These are phyloP conservation scores for Anguilla megastoma DNA, from an alignment of 2,797 vertebrate genomes.

Conservation along the genomic window DNA sequence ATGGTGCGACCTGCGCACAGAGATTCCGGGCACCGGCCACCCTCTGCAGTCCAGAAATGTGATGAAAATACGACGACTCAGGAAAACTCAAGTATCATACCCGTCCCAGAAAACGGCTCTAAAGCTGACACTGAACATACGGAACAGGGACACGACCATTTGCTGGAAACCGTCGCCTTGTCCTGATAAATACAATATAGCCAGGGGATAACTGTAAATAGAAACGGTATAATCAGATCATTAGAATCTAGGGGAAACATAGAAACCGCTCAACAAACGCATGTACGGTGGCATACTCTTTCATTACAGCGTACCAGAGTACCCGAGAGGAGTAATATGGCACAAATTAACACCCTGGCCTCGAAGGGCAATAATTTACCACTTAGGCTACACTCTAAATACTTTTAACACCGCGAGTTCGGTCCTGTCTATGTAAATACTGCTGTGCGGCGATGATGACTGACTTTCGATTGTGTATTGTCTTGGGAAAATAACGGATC, in stretches of 20 bases:
- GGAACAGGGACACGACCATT: conserved; percentile 58
- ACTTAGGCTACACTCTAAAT: not conserved
- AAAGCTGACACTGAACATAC: conserved; percentile 62
- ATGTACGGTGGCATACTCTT: conserved; percentile 45
- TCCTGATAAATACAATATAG: conserved; percentile 71
- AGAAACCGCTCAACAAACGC: conserved; percentile 55
- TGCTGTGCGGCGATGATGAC: not conserved
- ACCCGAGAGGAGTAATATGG: conserved; percentile 72
- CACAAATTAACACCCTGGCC: conserved; percentile 59
- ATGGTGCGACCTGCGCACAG: conserved; percentile 60
- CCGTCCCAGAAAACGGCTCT: conserved; percentile 51
- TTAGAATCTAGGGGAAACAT: conserved; percentile 57
- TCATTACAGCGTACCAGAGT: conserved; percentile 37
- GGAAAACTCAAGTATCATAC: conserved; percentile 37
- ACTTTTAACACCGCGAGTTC: not conserved
- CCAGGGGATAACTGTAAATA: conserved; percentile 35
- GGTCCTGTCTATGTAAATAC: conserved; percentile 29
- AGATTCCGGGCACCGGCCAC: conserved; percentile 39
- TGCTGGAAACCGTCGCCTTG: conserved; percentile 76
- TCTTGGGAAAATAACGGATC: not conserved
- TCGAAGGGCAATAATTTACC: not conserved
- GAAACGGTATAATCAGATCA: conserved; percentile 28
- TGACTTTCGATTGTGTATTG: not conserved
- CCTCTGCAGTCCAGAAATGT: conserved; percentile 47
- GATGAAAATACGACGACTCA: conserved; percentile 40